Conservation (phyloP, 1,140 invertebrate genomes). For the Nautilus pompilius region DNA sequence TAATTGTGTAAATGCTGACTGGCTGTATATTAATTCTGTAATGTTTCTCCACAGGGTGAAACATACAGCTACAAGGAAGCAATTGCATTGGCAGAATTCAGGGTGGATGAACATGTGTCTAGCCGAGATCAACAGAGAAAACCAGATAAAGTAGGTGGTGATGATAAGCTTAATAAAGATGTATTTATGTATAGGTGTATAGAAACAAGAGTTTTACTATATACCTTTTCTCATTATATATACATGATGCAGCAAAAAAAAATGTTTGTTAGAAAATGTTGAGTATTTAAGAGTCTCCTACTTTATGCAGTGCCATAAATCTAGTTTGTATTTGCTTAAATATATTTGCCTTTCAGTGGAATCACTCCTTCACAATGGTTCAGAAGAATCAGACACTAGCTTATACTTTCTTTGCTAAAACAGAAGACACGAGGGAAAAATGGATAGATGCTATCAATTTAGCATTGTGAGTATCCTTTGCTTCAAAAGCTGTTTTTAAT, state of each 20-base stretch:
- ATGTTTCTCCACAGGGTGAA: constrained; percentile 67
- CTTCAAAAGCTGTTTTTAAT: too few species aligned
- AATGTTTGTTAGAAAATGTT: too few species aligned
- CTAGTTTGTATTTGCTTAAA: too few species aligned
- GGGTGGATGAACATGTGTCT: constrained; percentile 72
- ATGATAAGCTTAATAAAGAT: too few species aligned
- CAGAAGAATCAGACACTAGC: constrained; percentile 77
- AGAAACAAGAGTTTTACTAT: too few species aligned
- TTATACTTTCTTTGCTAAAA: constrained; percentile 86
- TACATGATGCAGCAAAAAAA: too few species aligned
- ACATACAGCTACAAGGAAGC: constrained; percentile 89
- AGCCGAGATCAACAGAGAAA: constrained; percentile 24
- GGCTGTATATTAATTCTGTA: too few species aligned
- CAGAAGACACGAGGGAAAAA: constrained; percentile 79
- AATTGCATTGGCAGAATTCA: constrained; percentile 79
- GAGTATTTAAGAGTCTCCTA: too few species aligned
- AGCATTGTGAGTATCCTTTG: constrained; percentile 86
- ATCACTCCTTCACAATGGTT: constrained; percentile 70
- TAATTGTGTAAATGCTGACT: too few species aligned
- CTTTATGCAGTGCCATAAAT: too few species aligned
- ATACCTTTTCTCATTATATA: too few species aligned
- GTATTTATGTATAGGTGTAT: too few species aligned
- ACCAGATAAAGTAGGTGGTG: constrained; percentile 36
- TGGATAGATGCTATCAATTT: constrained; percentile 91
- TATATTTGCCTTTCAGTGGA: constrained; percentile 38